Evolutionary conservation across 2,888 invertebrate species (phyloP).

Genomic region (Noctua comes): DNA sequence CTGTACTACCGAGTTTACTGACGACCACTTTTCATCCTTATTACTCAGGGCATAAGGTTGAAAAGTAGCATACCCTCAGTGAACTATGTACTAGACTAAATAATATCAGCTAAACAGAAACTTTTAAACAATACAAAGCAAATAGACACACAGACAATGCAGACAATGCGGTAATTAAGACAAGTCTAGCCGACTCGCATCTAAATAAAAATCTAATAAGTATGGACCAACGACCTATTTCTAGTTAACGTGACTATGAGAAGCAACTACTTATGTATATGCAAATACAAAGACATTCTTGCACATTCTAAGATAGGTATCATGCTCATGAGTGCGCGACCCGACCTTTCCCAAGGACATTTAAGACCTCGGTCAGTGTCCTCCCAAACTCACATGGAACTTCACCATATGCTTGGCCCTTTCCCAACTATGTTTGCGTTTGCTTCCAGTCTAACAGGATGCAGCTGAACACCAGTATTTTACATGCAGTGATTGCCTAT

Average conservation of each 20-base stretch:
- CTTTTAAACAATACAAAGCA: slow-evolving; percentile 16
- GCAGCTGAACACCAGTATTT: slow-evolving; percentile 1
- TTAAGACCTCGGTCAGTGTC: slow-evolving; percentile 18
- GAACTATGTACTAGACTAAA: neutral
- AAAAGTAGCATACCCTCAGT: neutral
- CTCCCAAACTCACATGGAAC: neutral
- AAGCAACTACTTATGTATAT: slow-evolving; percentile 18
- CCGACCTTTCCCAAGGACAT: slow-evolving; percentile 20
- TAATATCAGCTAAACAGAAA: neutral
- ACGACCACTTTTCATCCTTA: neutral
- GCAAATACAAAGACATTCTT: slow-evolving; percentile 25
- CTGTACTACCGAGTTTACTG: neutral
- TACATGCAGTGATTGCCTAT: neutral
- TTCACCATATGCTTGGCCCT: neutral
- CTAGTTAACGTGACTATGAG: slow-evolving; percentile 47
- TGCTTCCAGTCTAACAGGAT: neutral
- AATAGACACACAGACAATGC: slow-evolving; percentile 10
- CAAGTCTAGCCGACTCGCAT: slow-evolving; percentile 33
- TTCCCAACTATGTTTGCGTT: neutral
- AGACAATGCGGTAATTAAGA: slow-evolving; percentile 47
- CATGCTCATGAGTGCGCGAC: neutral
- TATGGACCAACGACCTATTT: slow-evolving; percentile 34
- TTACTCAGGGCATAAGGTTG: neutral
- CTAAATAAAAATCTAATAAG: slow-evolving; percentile 51
- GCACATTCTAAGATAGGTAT: slow-evolving; percentile 7